These are phyloP conservation scores for Vannuccia rotundouncinata DNA, from an alignment of 2,888 invertebrate species.

Conservation along the genomic window DNA sequence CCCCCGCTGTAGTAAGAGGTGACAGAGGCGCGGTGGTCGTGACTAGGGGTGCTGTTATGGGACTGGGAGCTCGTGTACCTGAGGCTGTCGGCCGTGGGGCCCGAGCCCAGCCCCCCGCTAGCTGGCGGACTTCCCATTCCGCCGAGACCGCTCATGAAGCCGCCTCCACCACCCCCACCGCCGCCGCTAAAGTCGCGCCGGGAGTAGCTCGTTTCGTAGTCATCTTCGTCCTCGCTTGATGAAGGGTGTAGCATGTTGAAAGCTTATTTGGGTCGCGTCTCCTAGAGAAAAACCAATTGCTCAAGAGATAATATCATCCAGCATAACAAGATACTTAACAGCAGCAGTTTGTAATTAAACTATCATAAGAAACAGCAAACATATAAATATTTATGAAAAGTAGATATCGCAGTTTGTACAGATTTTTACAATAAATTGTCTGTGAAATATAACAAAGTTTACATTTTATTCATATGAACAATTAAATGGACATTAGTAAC, in stretches of 20 bases:
- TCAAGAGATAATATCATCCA: no score
- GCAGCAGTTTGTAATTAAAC: no score
- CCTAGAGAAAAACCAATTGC: no score
- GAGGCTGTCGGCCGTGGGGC: conserved; percentile 9
- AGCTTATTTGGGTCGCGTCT: no score
- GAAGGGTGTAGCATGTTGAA: conserved; percentile 94
- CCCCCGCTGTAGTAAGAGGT: not conserved
- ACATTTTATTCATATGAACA: no score
- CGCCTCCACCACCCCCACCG: not conserved
- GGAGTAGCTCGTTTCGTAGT: conserved; percentile 45
- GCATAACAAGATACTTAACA: no score
- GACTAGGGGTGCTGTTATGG: not conserved
- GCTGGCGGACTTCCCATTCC: not conserved
- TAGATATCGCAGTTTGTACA: no score
- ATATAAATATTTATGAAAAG: no score
- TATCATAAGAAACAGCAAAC: no score
- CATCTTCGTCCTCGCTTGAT: conserved; percentile 79
- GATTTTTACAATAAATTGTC: no score
- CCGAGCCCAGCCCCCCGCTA: not conserved
- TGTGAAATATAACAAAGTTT: no score
- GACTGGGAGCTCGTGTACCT: conserved; percentile 13
- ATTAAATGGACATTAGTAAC: no score
- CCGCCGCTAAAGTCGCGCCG: not conserved
- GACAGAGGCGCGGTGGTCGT: not conserved
- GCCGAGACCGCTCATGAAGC: not conserved